Percentiles rank a stretch among this genome's conserved stretches.
These are phyloP conservation scores for Pseudeuparius sepicola DNA, from an alignment of 2,888 invertebrate species.

Conservation along the genomic window DNA sequence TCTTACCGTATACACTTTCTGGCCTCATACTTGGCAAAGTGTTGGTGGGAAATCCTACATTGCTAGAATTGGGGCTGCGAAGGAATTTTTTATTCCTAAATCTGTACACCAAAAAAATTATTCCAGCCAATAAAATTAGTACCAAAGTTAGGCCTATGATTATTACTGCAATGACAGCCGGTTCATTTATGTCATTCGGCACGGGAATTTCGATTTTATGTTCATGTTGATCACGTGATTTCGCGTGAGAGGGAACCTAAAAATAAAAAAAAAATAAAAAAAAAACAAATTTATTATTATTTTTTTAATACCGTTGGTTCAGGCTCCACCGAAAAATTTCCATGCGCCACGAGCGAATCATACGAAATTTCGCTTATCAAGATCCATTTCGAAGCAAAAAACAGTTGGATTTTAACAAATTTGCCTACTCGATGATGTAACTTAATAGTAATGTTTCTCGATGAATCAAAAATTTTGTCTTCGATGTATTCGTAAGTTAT, in stretches of 20 bases:
- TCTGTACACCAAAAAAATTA: slow-evolving; percentile 51
- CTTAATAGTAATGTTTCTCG: slow-evolving; percentile 72
- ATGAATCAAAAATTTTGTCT: slow-evolving; percentile 70
- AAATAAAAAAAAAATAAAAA: too few relatives aligned
- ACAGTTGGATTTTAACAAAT: slow-evolving; percentile 67
- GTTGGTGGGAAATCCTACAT: slow-evolving; percentile 40
- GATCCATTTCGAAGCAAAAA: slow-evolving; percentile 78
- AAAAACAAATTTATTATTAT: too few relatives aligned
- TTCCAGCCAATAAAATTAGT: slow-evolving; percentile 60
- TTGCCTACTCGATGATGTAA: slow-evolving; percentile 72
- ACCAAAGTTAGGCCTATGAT: slow-evolving; percentile 62
- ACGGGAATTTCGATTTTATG: slow-evolving; percentile 48
- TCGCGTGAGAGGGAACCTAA: too few relatives aligned
- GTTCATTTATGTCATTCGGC: slow-evolving; percentile 58
- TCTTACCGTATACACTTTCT: slow-evolving; percentile 44
- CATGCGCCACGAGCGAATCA: slow-evolving; percentile 65
- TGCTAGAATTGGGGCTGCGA: slow-evolving; percentile 57
- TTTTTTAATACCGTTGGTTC: slow-evolving; percentile 40
- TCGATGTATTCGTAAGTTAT: slow-evolving; percentile 62
- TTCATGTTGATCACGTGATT: slow-evolving; percentile 38
- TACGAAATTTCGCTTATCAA: slow-evolving; percentile 85
- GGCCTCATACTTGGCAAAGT: slow-evolving; percentile 39
- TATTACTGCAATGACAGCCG: slow-evolving; percentile 64
- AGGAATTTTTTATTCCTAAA: slow-evolving; percentile 64
- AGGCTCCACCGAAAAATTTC: slow-evolving; percentile 63